Evolutionary conservation across 1,140 invertebrate genomes (phyloP).

Genomic region (Zophobas atratus): DNA sequence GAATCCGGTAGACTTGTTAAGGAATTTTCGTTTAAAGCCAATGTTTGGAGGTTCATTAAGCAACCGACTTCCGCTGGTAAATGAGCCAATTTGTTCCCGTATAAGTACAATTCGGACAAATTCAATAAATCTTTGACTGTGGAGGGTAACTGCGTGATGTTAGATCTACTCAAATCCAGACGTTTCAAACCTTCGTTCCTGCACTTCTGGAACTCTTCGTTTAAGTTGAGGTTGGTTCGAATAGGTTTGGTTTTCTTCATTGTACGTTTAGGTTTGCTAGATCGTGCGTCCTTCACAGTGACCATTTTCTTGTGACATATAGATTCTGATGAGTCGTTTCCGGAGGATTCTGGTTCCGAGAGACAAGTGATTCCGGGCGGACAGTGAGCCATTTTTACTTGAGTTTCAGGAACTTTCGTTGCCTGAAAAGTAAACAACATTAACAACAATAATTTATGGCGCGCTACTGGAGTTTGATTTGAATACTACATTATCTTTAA

Average conservation of each 20-base stretch:
- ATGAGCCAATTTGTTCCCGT: slow-evolving; percentile 95
- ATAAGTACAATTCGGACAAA: slow-evolving; percentile 96
- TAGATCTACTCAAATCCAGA: slow-evolving; percentile 98
- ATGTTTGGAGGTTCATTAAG: slow-evolving; percentile 89
- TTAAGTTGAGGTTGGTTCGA: slow-evolving; percentile 94
- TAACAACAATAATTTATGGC: no score
- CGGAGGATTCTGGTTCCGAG: no score
- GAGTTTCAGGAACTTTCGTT: no score
- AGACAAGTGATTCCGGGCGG: no score
- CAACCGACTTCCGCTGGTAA: slow-evolving; percentile 96
- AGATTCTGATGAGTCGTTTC: no score
- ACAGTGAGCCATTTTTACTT: no score
- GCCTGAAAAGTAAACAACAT: no score
- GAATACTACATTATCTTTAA: no score
- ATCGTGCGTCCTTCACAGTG: slow-evolving; percentile 94
- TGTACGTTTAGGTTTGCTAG: slow-evolving; percentile 94
- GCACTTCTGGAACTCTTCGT: slow-evolving; percentile 94
- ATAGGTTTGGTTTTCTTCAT: slow-evolving; percentile 92
- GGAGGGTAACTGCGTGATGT: slow-evolving; percentile 91
- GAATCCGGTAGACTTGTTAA: slow-evolving; percentile 95
- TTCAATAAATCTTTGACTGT: slow-evolving; percentile 94
- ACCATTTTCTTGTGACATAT: slow-evolving; percentile 84
- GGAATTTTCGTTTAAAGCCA: slow-evolving; percentile 98
- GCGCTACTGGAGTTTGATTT: no score
- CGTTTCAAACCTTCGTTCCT: slow-evolving; percentile 91